A percentile compares a stretch with the other conserved stretches of the same genome.
These are phyloP conservation scores for Cydia fagiglandana DNA, from an alignment of 1,140 invertebrate species.

Conservation along the genomic window DNA sequence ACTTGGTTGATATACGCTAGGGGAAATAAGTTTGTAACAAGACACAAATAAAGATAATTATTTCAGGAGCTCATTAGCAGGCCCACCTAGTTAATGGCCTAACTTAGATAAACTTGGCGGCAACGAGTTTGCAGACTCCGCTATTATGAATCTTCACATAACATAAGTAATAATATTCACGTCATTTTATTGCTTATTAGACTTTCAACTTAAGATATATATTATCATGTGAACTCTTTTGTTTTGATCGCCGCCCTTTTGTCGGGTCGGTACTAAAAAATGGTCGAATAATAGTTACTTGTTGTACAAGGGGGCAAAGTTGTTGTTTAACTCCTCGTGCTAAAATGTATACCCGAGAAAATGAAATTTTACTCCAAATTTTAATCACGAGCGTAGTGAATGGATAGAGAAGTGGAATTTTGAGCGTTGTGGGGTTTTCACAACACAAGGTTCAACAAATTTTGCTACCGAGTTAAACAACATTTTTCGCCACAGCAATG, in stretches of 20 bases:
- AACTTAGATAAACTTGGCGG: constrained; percentile 33
- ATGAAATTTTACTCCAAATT: too few relatives aligned
- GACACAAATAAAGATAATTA: constrained; percentile 34
- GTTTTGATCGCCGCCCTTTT: neutral
- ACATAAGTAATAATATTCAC: constrained; percentile 29
- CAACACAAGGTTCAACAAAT: too few relatives aligned
- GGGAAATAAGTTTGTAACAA: constrained; percentile 30
- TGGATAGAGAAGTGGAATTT: too few relatives aligned
- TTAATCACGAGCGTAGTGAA: too few relatives aligned
- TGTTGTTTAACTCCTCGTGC: too few relatives aligned
- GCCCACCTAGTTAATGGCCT: constrained; percentile 33
- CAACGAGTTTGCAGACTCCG: constrained; percentile 27
- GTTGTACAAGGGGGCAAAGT: too few relatives aligned
- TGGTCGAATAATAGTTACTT: too few relatives aligned
- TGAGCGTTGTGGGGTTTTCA: too few relatives aligned
- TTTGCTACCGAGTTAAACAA: too few relatives aligned
- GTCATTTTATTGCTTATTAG: constrained; percentile 18
- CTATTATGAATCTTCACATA: constrained; percentile 15
- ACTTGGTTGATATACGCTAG: constrained; percentile 27
- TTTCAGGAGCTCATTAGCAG: constrained; percentile 32
- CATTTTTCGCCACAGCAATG: too few relatives aligned
- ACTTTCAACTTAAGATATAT: neutral
- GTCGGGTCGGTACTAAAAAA: neutral
- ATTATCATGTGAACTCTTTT: constrained; percentile 7
- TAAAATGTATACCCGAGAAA: too few relatives aligned